Evolutionary conservation across 1,140 invertebrate genomes (phyloP).

Genomic region (Yoshiicerus persimilis): DNA sequence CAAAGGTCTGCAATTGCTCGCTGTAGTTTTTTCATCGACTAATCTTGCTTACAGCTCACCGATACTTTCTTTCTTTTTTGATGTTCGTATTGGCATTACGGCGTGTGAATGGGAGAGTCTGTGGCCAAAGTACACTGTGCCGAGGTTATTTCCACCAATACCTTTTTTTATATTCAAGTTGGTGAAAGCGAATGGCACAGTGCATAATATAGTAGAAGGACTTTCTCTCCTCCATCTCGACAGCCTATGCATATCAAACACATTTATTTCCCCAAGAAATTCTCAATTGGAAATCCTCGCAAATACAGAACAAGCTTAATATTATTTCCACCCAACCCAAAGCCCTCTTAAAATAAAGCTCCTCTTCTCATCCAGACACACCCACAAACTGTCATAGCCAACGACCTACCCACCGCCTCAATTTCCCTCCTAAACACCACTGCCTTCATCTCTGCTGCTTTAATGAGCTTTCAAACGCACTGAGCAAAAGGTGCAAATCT

Average conservation of each 20-base stretch:
- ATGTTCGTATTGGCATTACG: neutral
- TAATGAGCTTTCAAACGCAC: too few relatives aligned
- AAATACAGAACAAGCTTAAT: too few relatives aligned
- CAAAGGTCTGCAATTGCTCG: neutral
- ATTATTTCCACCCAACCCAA: too few relatives aligned
- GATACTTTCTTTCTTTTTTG: neutral
- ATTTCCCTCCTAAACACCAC: too few relatives aligned
- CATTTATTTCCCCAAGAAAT: too few relatives aligned
- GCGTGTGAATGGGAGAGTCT: neutral
- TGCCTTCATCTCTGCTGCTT: too few relatives aligned
- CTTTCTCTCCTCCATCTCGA: neutral
- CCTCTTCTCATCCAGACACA: neutral
- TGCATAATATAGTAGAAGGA: neutral
- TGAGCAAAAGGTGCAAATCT: too few relatives aligned
- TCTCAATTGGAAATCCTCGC: too few relatives aligned
- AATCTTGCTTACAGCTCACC: neutral
- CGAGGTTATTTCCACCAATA: neutral
- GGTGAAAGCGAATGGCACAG: neutral
- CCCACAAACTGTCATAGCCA: neutral
- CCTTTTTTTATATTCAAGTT: neutral
- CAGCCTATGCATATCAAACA: neutral
- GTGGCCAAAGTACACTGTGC: neutral
- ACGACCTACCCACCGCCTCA: too few relatives aligned
- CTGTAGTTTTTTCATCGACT: neutral
- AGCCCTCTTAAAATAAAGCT: neutral